phyloP scores from a whole-genome alignment of 2,888 invertebrate species.

The Apeira syringaria region DNA sequence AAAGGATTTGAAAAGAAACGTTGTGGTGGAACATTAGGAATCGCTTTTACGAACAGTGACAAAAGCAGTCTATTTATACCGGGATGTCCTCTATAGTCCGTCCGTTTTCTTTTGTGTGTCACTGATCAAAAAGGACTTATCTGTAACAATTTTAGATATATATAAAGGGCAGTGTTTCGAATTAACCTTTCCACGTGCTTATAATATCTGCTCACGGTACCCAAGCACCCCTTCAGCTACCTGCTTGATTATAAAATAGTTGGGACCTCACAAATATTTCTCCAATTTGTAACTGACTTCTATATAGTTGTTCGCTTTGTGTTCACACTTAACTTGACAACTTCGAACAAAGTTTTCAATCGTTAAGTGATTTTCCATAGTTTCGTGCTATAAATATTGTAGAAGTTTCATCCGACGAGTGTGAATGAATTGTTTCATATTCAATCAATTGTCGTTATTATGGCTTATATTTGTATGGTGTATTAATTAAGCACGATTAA shows the following conservation, averaged over 20 bases:
- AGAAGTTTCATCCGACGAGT: conserved; percentile 11
- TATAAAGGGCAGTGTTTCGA: conserved; percentile 25
- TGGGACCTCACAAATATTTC: conserved; percentile 12
- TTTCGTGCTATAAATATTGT: conserved; percentile 12
- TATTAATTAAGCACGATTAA: neutral
- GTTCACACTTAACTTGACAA: conserved; percentile 16
- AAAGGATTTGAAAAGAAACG: no score
- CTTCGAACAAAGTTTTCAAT: conserved; percentile 21
- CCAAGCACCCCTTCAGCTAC: conserved; percentile 12
- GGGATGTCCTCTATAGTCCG: neutral
- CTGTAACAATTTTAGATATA: conserved; percentile 6
- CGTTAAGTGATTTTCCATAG: conserved; percentile 23
- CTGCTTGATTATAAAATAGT: conserved; percentile 20
- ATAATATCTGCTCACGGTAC: conserved; percentile 8
- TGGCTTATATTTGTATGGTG: neutral
- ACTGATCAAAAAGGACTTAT: conserved; percentile 2
- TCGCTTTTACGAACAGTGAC: no score
- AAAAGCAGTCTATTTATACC: no score
- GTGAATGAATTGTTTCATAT: conserved; percentile 8
- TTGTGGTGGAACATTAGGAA: no score
- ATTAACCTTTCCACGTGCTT: conserved; percentile 24
- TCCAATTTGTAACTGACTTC: neutral
- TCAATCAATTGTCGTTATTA: conserved; percentile 3
- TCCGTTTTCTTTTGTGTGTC: neutral
- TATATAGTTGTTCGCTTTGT: conserved; percentile 1